Base-by-base conservation (phyloP, 2,797 vertebrate species). In the Carduelis carduelis region DNA sequence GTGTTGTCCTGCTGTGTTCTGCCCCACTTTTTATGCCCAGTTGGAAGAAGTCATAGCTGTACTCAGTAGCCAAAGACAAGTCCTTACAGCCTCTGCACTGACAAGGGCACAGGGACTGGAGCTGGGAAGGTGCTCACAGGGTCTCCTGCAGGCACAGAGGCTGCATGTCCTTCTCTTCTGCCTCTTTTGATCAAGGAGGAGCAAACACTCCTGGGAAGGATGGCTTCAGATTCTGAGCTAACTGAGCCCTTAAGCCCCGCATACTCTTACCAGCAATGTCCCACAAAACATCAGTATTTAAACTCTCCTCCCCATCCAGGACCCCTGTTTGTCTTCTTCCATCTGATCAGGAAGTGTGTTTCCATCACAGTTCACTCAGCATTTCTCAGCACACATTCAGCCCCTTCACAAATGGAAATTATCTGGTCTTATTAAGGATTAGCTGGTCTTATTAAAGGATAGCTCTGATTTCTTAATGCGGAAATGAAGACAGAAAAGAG, bases 1-100 rank as follows among this genome's bases (percentile, higher is more conserved):
- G 68, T 4, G 4, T n/a, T 4, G 1, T 93, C 87, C 77, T 95
- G 89, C 93, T 96, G 93, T 86, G 95, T 72, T 72, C 44, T 95
- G 70, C 56, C 77, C 85, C 56, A 93, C 53, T 95, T 94, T 79
- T 0, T 0, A 27, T 11, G 9, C 53, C 28, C 66, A 37, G 52
- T 2, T 77, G 87, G 91, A 93, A 88, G 55, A 79, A 93, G 69
- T 71, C 47, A 63, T 26, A 69, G 30, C 41, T 1, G 0, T 0
- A 2, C 30, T 84, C 52, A 34, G 52, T 9, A 59, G 79, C 59
- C 68, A 69, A 52, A 83, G 34, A 34, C n/a, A 72, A 82, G 21
- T 61, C 53, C 65, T 86, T 75, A 34, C 65, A 88, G 47, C 4
- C 39, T 64, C 46, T 68, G 28, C 46, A 43, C 7, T 0, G 0